Evolutionary conservation across 1,140 invertebrate species (phyloP).

Genomic region (Drosophila novamexicana): DNA sequence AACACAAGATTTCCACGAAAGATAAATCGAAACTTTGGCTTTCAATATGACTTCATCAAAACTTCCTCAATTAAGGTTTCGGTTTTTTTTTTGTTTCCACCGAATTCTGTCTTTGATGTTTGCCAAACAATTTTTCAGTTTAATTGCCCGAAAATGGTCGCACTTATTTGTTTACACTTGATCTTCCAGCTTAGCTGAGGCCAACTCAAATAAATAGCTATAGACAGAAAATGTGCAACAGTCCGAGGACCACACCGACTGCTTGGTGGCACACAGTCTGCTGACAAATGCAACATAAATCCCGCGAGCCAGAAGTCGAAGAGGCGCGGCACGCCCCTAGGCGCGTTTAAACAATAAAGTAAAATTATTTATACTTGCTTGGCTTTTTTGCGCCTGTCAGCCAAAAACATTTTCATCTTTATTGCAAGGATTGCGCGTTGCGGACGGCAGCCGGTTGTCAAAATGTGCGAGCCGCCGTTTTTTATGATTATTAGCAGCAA

Average conservation of each 20-base stretch:
- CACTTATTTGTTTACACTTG: conserved; percentile 39
- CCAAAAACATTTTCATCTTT: conserved; percentile 34
- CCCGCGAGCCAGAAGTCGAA: not conserved
- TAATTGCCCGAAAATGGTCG: conserved; percentile 17
- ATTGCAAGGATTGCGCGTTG: conserved; percentile 32
- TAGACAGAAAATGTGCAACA: conserved; percentile 50
- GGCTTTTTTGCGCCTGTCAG: conserved; percentile 63
- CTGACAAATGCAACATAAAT: conserved; percentile 26
- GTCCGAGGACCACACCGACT: conserved; percentile 26
- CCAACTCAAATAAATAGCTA: conserved; percentile 62
- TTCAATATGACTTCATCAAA: conserved; percentile 5
- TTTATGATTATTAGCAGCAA: conserved; percentile 77
- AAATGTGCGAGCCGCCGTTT: conserved; percentile 65
- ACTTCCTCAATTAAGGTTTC: not conserved
- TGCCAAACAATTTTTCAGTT: conserved; percentile 4
- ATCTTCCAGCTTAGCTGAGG: conserved; percentile 4
- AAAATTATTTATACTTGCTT: conserved; percentile 75
- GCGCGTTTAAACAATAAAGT: conserved; percentile 71
- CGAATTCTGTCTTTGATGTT: conserved; percentile 10
- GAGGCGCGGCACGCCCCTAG: conserved; percentile 5
- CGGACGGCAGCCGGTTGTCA: conserved; percentile 39
- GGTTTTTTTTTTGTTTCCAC: not conserved
- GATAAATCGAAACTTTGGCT: not conserved
- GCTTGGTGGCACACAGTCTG: conserved; percentile 2
- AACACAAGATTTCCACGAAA: conserved; percentile 1